Evolutionary conservation across 2,113 vertebrate species (phyloP), one percentile per base, ranked within the genome.

Genomic region (Pandion haliaetus): DNA sequence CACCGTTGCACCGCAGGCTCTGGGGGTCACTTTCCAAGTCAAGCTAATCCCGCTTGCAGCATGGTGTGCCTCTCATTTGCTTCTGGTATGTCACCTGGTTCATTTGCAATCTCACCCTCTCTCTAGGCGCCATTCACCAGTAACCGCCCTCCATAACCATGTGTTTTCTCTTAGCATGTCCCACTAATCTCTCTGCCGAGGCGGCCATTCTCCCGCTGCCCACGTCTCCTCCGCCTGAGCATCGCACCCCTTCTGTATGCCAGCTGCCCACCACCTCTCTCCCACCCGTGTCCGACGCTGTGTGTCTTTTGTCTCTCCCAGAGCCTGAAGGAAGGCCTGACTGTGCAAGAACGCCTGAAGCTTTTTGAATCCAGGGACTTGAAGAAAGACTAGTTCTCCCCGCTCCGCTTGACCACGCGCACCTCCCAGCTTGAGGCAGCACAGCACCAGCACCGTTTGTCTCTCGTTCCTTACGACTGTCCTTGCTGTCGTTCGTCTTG

Each of bases 311-410:
- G 38, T 90, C 89, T 92, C 89, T 94, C 72, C 90, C 98, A 99
- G 99, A 99, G 99, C 98, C 99, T 99, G 96, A 99, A 99, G 97
- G 99, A 99, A 98, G 99, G 99, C 97, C 98, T 99, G 95, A 99
- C 99, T 3, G 99, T 99, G 97, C 99, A 99, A 97, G 99, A 99
- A 92, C 98, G 99, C 96, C 98, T 99, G 98, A 99, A 99, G 98
- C 99, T 99, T 96, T 99, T 99, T 96, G 99, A 99, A 98, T 98
- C 99, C 97, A 99, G 99, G 98, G 99, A 99, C 98, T 99, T 99
- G 98, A 99, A 99, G 98, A 99, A 98, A 98, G 99, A 99, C 96
- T 99, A 98, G 98, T 96, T 88, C 97, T 97, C 96, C 95, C 97
- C 85, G 69, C 93, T 94, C 97, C 55, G 76, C 98, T 97, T 96